Conservation (phyloP, 2,888 invertebrate species). For the Torymus tubicola region DNA sequence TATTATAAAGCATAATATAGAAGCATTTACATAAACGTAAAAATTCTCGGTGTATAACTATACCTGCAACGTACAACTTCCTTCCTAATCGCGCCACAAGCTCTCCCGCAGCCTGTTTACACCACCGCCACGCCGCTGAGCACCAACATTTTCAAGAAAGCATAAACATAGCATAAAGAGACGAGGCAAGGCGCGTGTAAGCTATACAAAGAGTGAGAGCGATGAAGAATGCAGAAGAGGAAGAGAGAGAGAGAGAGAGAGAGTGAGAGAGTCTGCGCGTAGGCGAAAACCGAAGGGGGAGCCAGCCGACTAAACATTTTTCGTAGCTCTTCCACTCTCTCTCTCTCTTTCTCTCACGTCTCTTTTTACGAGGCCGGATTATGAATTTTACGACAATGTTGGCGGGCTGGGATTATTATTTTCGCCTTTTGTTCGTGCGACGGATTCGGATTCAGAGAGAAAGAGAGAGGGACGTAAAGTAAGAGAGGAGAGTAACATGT, state of each 20-base stretch:
- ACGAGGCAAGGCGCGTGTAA: background rate
- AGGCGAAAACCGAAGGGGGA: no score
- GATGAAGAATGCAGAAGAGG: background rate
- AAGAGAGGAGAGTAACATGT: background rate
- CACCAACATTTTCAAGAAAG: no score
- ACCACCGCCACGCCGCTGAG: no score
- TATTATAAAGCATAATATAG: no score
- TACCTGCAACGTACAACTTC: no score
- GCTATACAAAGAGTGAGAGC: background rate
- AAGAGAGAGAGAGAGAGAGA: constrained; percentile 1
- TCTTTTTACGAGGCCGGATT: constrained; percentile 33
- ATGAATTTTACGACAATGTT: constrained; percentile 47
- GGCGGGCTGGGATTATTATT: constrained; percentile 22
- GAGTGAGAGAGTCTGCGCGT: background rate
- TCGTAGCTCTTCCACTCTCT: background rate
- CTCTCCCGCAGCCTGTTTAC: background rate
- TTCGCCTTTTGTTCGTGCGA: constrained; percentile 16
- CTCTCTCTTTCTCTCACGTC: background rate
- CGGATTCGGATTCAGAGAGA: background rate
- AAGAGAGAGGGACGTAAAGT: no score
- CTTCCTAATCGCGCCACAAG: no score
- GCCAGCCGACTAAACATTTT: constrained; percentile 11
- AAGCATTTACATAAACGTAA: no score
- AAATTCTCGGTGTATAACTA: no score
- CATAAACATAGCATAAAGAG: background rate